A percentile compares a stretch with the other conserved stretches of the same genome.
Conservation (phyloP, 2,888 invertebrate genomes). For the Augiades crinisus region DNA sequence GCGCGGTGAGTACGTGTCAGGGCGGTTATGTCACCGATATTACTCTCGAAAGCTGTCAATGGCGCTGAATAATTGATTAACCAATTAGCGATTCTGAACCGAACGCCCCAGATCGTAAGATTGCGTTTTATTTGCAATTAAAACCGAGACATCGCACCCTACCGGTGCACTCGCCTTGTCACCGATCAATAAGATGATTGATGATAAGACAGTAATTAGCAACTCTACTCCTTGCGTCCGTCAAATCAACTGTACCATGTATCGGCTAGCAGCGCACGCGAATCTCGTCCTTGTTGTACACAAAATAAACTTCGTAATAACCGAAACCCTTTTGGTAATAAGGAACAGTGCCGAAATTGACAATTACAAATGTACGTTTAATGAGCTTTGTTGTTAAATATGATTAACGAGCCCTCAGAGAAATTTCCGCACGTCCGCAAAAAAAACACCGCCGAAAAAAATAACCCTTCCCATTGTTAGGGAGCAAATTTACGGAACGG, state of each 20-base stretch:
- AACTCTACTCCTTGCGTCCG: conserved; percentile 33
- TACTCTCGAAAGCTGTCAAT: conserved; percentile 24
- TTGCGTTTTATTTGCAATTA: conserved; percentile 27
- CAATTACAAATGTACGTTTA: conserved; percentile 74
- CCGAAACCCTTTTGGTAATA: conserved; percentile 28
- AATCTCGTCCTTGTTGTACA: background rate
- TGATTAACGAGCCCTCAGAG: conserved; percentile 62
- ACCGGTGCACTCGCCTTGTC: conserved; percentile 30
- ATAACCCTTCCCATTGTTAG: background rate
- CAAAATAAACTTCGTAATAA: conserved; percentile 10
- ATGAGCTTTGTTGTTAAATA: conserved; percentile 68
- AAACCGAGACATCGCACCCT: conserved; percentile 27
- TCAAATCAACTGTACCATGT: background rate
- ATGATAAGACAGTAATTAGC: conserved; percentile 69
- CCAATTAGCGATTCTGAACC: conserved; percentile 26
- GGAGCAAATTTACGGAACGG: background rate
- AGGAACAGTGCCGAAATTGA: conserved; percentile 58
- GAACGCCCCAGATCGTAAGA: conserved; percentile 22
- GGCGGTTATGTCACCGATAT: conserved; percentile 26
- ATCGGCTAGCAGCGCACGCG: background rate
- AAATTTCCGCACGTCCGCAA: conserved; percentile 40
- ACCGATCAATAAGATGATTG: conserved; percentile 51
- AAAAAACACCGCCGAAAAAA: conserved; percentile 2
- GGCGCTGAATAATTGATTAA: conserved; percentile 27
- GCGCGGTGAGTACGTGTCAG: conserved; percentile 18